phyloP scores from a whole-genome alignment of 2,113 vertebrate genomes.

The Recurvirostra avosetta region DNA sequence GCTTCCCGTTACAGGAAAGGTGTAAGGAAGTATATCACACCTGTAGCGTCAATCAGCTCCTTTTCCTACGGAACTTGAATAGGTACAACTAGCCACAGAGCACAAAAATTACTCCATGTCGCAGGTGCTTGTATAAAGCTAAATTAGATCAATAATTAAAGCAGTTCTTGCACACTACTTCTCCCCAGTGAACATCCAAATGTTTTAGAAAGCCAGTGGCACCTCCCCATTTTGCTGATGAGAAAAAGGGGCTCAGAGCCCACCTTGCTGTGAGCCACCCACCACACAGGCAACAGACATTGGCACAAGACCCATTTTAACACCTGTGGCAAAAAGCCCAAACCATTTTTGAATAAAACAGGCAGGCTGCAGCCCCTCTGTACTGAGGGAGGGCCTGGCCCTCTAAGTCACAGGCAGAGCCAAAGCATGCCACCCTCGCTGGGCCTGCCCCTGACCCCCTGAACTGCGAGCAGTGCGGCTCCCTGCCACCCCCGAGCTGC shows the following conservation, averaged over 20 bases:
- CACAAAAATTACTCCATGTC: neutral
- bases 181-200: neutral
- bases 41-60: neutral
- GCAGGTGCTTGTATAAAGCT: neutral
- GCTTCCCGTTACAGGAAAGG: neutral
- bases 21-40: neutral
- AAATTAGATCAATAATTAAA: neutral
- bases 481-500: neutral
- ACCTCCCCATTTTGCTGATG: neutral
- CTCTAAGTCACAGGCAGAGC: neutral
- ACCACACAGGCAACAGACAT: neutral
- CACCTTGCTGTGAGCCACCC: neutral
- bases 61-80: neutral
- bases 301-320: neutral
- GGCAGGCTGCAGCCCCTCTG: neutral
- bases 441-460: too few relatives aligned
- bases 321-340: neutral
- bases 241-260: neutral
- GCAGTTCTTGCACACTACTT: neutral
- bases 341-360: neutral
- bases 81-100: neutral
- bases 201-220: neutral
- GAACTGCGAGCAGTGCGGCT: neutral
- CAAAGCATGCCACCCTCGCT: rapidly evolving
- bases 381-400: neutral